Conservation (phyloP, 2,113 vertebrate species). For the Ranitomeya variabilis region DNA sequence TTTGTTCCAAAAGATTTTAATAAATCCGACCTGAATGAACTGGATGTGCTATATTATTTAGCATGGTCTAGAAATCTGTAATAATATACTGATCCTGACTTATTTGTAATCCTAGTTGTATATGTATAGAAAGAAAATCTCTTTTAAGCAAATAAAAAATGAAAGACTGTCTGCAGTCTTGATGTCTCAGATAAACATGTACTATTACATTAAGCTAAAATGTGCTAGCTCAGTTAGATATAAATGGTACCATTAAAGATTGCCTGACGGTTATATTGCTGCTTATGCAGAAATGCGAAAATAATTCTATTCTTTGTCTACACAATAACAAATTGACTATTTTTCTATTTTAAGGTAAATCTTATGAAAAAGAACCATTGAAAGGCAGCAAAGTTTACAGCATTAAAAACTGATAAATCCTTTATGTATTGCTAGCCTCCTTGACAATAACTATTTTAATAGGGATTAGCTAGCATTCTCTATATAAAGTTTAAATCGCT, state of each 20-base stretch:
- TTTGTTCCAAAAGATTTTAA: neutral
- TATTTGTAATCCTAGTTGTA: neutral
- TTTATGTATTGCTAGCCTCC: neutral
- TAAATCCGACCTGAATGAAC: too few relatives aligned
- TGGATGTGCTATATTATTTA: too few relatives aligned
- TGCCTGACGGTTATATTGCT: conserved; percentile 19
- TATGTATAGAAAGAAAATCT: neutral
- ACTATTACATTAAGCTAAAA: conserved; percentile 28
- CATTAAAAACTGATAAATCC: neutral
- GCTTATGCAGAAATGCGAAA: conserved; percentile 39
- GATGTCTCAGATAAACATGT: conserved; percentile 34
- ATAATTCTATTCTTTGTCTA: conserved; percentile 6
- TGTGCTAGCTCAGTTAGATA: conserved; percentile 47
- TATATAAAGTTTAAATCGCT: neutral
- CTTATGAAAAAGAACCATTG: neutral
- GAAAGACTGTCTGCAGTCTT: conserved; percentile 34
- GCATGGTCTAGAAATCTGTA: neutral
- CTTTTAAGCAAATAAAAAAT: neutral
- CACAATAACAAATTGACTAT: neutral
- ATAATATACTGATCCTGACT: neutral
- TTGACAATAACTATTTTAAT: neutral
- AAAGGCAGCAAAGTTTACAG: neutral
- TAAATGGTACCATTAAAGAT: conserved; percentile 31
- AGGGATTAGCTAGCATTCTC: neutral
- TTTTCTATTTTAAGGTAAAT: neutral